Evolutionary conservation across 1,140 invertebrate genomes (phyloP).

Genomic region (Venturia canescens): DNA sequence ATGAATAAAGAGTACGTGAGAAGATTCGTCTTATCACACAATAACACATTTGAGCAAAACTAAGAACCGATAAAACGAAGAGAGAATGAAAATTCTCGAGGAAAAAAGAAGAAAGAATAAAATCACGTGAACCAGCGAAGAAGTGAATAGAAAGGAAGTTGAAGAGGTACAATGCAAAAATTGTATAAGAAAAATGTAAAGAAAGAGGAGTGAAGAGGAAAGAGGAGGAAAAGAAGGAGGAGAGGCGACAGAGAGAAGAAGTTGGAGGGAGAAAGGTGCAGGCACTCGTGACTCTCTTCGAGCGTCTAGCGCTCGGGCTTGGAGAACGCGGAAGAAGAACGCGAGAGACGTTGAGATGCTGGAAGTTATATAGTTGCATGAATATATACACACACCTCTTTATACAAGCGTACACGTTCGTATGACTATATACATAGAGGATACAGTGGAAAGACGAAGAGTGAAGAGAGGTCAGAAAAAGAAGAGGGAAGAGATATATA

Average conservation of each 20-base stretch:
- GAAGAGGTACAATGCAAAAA: not conserved
- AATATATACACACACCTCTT: not conserved
- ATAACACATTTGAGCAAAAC: not conserved
- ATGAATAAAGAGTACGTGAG: not conserved
- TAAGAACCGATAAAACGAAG: not conserved
- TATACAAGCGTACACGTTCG: not conserved
- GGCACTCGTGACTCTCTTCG: constrained; percentile 43
- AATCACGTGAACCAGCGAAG: not conserved
- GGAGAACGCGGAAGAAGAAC: constrained; percentile 45
- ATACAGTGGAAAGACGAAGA: constrained; percentile 23
- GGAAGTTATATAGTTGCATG: constrained; percentile 16
- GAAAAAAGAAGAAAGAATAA: not conserved
- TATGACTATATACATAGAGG: not conserved
- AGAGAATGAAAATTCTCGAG: not conserved
- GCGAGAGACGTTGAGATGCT: constrained; percentile 30
- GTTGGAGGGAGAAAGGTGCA: constrained; percentile 35
- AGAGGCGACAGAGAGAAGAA: constrained; percentile 27
- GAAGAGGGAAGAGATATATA: constrained; percentile 60
- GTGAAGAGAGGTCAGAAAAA: constrained; percentile 52
- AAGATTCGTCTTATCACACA: not conserved
- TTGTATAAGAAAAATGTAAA: constrained; percentile 16
- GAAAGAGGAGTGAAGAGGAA: not conserved
- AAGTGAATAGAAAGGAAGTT: not conserved
- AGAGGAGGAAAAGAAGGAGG: constrained; percentile 28
- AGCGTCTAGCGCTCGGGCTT: constrained; percentile 26